phyloP scores from a whole-genome alignment of 1,140 invertebrate genomes.

The Orchesella cincta region DNA sequence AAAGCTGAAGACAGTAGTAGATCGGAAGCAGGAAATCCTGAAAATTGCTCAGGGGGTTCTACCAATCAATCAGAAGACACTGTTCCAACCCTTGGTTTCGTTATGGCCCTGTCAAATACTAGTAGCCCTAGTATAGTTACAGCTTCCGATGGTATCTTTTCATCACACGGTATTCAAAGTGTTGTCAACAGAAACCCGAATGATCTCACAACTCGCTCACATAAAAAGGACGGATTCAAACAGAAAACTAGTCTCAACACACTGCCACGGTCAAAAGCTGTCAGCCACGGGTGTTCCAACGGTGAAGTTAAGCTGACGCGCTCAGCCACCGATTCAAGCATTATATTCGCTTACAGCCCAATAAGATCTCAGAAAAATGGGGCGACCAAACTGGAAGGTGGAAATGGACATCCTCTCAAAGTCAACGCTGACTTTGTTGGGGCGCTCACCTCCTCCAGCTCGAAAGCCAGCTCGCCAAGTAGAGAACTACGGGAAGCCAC shows the following conservation, averaged over 20 bases:
- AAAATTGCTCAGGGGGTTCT: not conserved
- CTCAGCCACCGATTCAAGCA: conserved; percentile 43
- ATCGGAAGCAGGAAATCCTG: not conserved
- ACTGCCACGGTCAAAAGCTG: conserved; percentile 36
- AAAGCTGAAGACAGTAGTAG: conserved; percentile 15
- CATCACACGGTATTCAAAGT: not conserved
- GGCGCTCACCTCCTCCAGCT: not conserved
- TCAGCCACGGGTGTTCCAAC: conserved; percentile 17
- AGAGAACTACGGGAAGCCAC: conserved; percentile 31
- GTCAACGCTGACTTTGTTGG: no score
- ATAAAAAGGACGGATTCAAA: not conserved
- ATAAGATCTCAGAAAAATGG: conserved; percentile 6
- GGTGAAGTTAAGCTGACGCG: conserved; percentile 12
- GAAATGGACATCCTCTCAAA: not conserved
- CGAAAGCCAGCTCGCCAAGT: conserved; percentile 34
- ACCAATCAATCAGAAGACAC: not conserved
- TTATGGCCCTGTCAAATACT: conserved; percentile 22
- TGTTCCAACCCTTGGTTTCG: not conserved
- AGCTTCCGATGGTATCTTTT: not conserved
- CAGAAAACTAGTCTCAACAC: conserved; percentile 45
- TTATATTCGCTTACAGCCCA: not conserved
- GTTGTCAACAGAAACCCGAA: not conserved
- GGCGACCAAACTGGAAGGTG: not conserved
- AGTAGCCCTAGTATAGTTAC: not conserved
- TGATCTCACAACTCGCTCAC: conserved; percentile 20